Percentiles rank a stretch among this genome's conserved stretches.
These are phyloP conservation scores for Trichogramma dendrolimi DNA, from an alignment of 2,888 invertebrate genomes.

Conservation along the genomic window DNA sequence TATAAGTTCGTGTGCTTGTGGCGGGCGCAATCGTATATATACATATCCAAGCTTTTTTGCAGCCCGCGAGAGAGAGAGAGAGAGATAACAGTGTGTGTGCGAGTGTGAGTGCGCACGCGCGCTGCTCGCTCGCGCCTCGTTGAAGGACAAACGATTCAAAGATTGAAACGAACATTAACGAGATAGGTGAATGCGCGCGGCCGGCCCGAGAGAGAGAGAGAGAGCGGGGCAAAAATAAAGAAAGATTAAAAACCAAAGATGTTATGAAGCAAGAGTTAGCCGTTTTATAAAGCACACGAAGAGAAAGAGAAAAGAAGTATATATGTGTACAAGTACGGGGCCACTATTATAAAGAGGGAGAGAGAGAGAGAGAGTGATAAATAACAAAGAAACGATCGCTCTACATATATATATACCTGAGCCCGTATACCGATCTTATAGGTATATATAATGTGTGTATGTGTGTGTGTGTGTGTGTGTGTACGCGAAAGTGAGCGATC, in stretches of 20 bases:
- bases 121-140: not conserved
- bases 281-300: no score
- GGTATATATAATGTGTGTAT: no score
- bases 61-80: not conserved
- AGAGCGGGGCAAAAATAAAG: not conserved
- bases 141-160: not conserved
- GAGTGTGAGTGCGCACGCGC: not conserved
- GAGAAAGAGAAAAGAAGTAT: no score
- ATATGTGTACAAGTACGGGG: no score
- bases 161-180: not conserved
- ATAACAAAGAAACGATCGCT: constrained; percentile 21
- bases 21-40: no score
- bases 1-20: no score
- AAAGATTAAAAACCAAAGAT: not conserved
- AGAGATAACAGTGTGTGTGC: not conserved
- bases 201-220: not conserved
- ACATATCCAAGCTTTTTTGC: no score
- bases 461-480: no score
- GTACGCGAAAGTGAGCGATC: constrained; percentile 21
- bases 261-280: no score
- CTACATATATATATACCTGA: no score
- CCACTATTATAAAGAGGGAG: not conserved
- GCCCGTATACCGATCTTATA: no score
- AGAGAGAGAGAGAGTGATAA: constrained; percentile 14
- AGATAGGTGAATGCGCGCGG: not conserved